phyloP scores from a whole-genome alignment of 2,113 vertebrate species.

The Tragelaphus buxtoni region DNA sequence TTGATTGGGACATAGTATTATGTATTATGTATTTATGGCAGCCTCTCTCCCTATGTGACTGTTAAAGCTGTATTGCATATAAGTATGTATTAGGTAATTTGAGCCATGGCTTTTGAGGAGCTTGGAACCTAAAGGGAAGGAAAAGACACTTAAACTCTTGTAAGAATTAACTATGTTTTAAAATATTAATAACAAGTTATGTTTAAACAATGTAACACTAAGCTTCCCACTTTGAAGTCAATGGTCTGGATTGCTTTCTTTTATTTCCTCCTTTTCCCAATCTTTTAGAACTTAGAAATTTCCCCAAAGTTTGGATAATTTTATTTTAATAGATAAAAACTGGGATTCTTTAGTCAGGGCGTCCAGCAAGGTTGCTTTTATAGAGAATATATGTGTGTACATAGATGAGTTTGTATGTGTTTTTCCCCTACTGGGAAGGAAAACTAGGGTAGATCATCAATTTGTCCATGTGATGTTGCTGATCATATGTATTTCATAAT shows the following conservation, averaged over 20 bases:
- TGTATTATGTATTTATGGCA: background rate
- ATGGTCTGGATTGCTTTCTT: background rate
- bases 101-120: background rate
- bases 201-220: background rate
- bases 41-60: background rate
- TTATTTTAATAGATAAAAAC: background rate
- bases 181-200: background rate
- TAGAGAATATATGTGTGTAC: background rate
- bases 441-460: background rate
- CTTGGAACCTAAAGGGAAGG: background rate
- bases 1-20: background rate
- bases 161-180: background rate
- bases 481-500: background rate
- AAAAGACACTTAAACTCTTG: background rate
- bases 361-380: background rate
- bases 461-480: background rate
- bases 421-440: background rate
- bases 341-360: background rate
- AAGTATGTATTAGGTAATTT: background rate
- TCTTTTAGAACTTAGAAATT: background rate
- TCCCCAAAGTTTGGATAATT: background rate
- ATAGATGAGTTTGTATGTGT: background rate
- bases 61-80: background rate
- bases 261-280: background rate
- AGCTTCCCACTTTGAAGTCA: background rate